Base-by-base conservation (phyloP, 2,797 vertebrate species). In the Pipistrellus pygmaeus region DNA sequence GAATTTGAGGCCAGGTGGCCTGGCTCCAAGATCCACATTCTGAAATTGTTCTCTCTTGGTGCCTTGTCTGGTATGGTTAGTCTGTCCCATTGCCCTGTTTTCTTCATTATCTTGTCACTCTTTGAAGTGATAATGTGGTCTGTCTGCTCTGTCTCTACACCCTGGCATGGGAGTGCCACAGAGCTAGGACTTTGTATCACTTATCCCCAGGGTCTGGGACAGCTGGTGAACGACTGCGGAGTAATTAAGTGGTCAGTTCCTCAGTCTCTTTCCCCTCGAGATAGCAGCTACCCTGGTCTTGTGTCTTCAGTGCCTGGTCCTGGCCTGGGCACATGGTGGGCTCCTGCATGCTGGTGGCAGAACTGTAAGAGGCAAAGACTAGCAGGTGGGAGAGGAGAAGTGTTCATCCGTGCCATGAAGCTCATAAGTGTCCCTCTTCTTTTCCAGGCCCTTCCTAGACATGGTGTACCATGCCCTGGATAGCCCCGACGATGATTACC, bases 391-490 rank as follows among this genome's bases (percentile, higher is more conserved):
- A 60, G 25, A 41, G 13, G 53, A 25, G n/a, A 68, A 30, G 17
- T 71, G 32, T 38, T 41, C 18, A 15, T 11, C 8, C 1, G 0
- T 9, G 4, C 41, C 21, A 8, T 5, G 10, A 57, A 18, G 27
- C 60, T 95, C 32, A 92, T 0, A 11, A 0, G 0, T 17, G 7
- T 51, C 18, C 87, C 30, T 76, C 35, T 0, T 80, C 86, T 96
- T 78, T 81, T 75, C 30, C 97, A 99, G 99, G 84, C 99, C 99
- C 1, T 99, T 99, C 97, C 98, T 99, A 94, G 99, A 99, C 97
- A 99, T 99, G 99, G 99, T 99, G 38, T 99, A 99, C 97, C 99
- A 99, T 0, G 99, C 99, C 3, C 98, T 99, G 51, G 99, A 99
- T 97, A 99, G 99, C 96, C 98, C 98, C 7, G 98, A 96, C 0